Base-by-base conservation (phyloP, 2,113 vertebrate genomes). In the Candoia aspera region DNA sequence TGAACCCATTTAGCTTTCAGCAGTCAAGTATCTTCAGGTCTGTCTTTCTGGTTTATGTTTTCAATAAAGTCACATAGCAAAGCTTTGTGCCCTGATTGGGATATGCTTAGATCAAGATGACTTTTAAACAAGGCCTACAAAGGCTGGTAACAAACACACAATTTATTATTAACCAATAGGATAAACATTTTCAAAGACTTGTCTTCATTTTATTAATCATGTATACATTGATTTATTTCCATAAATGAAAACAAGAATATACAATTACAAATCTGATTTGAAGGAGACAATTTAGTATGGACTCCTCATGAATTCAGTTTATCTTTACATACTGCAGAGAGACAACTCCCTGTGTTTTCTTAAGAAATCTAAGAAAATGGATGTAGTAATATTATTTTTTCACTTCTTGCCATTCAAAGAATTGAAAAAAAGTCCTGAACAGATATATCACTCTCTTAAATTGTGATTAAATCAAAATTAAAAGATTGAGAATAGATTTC, bases 1-100 rank as follows among this genome's bases (percentile, higher is more conserved):
- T 64, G 88, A 54, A 89, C 46, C 57, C 79, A 92, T 92, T 92
- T 89, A 92, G 79, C 87, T 92, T 92, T 92, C 87, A 92, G 15
- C 91, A 88, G 73, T 89, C 68, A 89, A 88, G 53, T 84, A n/a
- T 85, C n/a, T 87, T 87, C 91, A 87, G 86, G 37, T 91, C 8
- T 87, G 60, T 64, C 37, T 92, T 84, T 26, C 58, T 89, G 87
- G n/a, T 64, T 57, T 89, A 84, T 92, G 87, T 84, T 92, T 92
- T 92, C 85, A 89, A 92, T 92, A 89, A 92, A 92, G 87, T 64
- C n/a, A 89, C 58, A 85, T 64, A 62, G 64, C 24, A 85, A 84
- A 84, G 79, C 49, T 89, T 64, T 42, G 24, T 26, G 58, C 58
- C 46, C 79, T 59, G 62, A 54, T 21, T 92, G 87, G 73, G 64